Evolutionary conservation across 2,113 vertebrate species (phyloP).

Genomic region (Centropus bengalensis): DNA sequence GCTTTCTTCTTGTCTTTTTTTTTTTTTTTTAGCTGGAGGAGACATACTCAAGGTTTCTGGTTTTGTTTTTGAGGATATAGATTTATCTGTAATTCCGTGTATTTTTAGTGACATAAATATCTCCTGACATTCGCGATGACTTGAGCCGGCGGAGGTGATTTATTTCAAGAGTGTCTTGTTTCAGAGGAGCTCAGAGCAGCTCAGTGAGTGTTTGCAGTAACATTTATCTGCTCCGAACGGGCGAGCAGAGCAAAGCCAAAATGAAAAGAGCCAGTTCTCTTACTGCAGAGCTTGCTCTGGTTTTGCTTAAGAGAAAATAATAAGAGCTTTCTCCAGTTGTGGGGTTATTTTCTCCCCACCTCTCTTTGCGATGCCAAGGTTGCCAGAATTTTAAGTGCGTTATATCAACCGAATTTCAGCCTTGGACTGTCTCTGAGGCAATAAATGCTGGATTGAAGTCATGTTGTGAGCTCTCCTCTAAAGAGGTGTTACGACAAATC

Average conservation of each 20-base stretch:
- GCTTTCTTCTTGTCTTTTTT: background rate
- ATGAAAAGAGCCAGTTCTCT: background rate
- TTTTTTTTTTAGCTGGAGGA: background rate
- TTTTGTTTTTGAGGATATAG: background rate
- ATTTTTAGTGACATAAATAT: constrained; percentile 24
- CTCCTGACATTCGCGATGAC: background rate
- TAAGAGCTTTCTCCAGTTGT: background rate
- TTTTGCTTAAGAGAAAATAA: background rate
- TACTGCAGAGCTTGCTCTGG: background rate
- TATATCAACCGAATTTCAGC: background rate
- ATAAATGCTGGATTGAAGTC: background rate
- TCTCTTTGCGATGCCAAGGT: background rate
- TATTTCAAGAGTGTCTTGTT: constrained; percentile 27
- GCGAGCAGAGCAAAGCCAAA: background rate
- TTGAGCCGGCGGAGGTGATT: constrained; percentile 14
- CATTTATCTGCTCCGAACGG: constrained; percentile 12
- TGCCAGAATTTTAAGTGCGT: background rate
- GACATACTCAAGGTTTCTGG: background rate
- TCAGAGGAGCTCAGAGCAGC: background rate
- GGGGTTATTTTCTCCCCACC: background rate
- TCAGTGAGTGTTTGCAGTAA: background rate
- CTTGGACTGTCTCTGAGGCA: background rate
- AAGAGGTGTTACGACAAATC: constrained; percentile 10
- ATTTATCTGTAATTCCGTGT: background rate
- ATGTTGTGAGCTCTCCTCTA: background rate